Evolutionary conservation across 2,113 vertebrate genomes (phyloP).

Genomic region (Festucalex cinctus): DNA sequence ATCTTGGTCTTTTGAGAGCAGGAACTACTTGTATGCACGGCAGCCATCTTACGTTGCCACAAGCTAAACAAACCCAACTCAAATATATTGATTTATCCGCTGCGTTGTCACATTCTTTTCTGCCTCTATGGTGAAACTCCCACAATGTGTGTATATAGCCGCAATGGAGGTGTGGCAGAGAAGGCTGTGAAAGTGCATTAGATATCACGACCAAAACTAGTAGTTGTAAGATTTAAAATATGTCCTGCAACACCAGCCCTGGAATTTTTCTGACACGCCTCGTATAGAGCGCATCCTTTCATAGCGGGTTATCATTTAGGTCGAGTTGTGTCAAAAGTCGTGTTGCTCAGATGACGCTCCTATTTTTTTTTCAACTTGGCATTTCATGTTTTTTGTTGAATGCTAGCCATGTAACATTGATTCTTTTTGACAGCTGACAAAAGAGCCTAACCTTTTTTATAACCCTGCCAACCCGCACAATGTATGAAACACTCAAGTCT

Average conservation of each 20-base stretch:
- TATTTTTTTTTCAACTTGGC: slow-evolving; percentile 10
- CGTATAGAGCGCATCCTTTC: neutral
- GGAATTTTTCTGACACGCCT: neutral
- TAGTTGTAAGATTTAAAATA: neutral
- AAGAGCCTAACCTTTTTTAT: slow-evolving; percentile 50
- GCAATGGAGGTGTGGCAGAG: neutral
- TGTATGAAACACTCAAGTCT: neutral
- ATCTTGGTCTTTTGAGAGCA: too few species aligned
- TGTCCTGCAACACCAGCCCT: neutral
- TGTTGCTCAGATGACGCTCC: neutral
- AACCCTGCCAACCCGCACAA: neutral
- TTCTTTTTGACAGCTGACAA: slow-evolving; percentile 50
- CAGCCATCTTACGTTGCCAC: too few species aligned
- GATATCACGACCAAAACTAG: neutral
- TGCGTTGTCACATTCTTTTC: too few species aligned
- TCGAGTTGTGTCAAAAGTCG: neutral
- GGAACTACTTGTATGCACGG: too few species aligned
- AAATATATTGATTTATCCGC: too few species aligned
- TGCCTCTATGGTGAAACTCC: too few species aligned
- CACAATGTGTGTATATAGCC: too few species aligned
- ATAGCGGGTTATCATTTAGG: neutral
- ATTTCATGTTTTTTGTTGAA: slow-evolving; percentile 34
- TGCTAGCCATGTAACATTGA: slow-evolving; percentile 38
- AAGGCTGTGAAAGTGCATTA: neutral
- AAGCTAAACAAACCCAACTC: too few species aligned